Evolutionary conservation across 1,140 invertebrate species (phyloP), one percentile per base, ranked within the genome.

Genomic region (Ephestia elutella): DNA sequence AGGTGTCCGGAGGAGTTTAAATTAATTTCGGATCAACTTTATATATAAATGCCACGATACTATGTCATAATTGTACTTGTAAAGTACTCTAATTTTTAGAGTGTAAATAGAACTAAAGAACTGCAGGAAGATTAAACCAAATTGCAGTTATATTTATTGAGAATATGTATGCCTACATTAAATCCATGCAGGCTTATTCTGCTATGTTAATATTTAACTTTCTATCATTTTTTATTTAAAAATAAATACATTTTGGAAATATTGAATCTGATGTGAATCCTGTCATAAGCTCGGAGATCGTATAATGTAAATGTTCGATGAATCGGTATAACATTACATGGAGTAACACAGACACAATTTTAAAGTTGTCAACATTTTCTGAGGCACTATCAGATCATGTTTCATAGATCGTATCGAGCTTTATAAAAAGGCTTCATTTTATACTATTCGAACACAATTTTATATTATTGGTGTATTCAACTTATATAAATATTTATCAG

Each of bases 221-320:
- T 70, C 63, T 64, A 65, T 58, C 71, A 69, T 70, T 81, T 82
- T 64, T 80, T 66, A 73, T 72, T 77, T 76, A 78, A 74, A 74
- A 73, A 76, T 79, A 73, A 82, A 80, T 71, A 78, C 75, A 73
- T 65, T 61, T 68, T 71, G 71, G 59, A 66, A 70, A 63, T 62
- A 70, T 63, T 71, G 59, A 48, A 50, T 28, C 30, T 65, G 65
- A 68, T 49, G 79, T 86, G 72, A 58, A 76, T 55, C 80, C 83
- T 80, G 82, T 70, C 68, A 74, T 68, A 77, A 68, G 80, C 80
- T 86, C 66, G 82, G 71, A 86, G 83, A 80, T 79, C 75, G 62
- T 49, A 68, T 55, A 59, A 25, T 44, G 1, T 10, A 15, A 15
- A 67, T 68, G 61, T 32, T 32, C 56, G 60, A 67, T 69, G 62